Base-by-base conservation (phyloP, 2,888 invertebrate species). In the Eumerus sabulonum region DNA sequence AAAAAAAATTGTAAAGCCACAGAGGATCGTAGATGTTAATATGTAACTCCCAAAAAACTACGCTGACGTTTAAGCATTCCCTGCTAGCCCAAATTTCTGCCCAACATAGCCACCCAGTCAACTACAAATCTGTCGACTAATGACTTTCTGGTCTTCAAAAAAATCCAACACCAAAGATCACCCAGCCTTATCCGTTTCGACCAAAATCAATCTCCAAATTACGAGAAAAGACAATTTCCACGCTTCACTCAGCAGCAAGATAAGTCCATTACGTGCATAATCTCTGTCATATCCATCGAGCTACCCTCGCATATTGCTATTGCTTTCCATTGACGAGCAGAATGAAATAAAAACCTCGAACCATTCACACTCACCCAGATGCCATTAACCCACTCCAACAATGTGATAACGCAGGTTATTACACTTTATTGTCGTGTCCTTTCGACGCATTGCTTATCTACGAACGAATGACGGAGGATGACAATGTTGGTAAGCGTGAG, bases 361-460 rank as follows among this genome's bases (percentile, higher is more conserved):
- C 27, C 27, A 27, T 27, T 27, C n/a, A 14, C 66, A 19, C 18
- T 53, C 19, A 51, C 57, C 36, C 19, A 47, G 38, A 27, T 7
- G 27, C 27, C 27, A 27, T 27, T 27, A 27, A 27, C 27, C 27
- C 27, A 27, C 17, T n/a, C 42, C 36, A 51, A 54, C 27, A 68
- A 70, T 70, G 74, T 60, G 79, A 79, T 79, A 79, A 79, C 63
- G 79, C 68, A 50, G 74, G 79, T 79, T 79, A 79, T 79, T 79
- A 79, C 74, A 79, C 74, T 79, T 79, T 79, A 79, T 79, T 79
- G 74, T 79, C 79, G 51, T 79, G 79, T 74, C 70, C 68, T 60
- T 66, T 64, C 59, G 70, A 68, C 59, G 57, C 68, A 47, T 45
- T 74, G 73, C 64, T 79, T 79, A 74, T 79, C 74, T 70, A 18